A percentile compares a stretch with the other conserved stretches of the same genome.
Evolutionary conservation across 2,113 vertebrate genomes (phyloP).

Genomic region (Isichthys henryi): DNA sequence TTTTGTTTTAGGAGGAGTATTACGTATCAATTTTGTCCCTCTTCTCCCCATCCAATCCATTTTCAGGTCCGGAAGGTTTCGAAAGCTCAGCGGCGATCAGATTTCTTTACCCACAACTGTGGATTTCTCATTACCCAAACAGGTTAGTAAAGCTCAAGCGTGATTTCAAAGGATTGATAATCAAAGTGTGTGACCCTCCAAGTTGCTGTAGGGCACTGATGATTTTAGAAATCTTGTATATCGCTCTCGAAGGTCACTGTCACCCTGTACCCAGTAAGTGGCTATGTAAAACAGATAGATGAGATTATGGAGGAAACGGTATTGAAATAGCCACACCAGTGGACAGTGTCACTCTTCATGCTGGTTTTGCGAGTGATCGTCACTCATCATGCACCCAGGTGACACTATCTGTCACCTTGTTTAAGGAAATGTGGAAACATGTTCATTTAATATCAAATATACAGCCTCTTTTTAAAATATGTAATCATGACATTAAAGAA

Average conservation of each 20-base stretch:
- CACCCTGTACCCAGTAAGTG: background rate
- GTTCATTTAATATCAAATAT: background rate
- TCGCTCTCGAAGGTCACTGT: background rate
- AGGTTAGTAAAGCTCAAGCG: constrained; percentile 56
- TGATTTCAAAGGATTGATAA: background rate
- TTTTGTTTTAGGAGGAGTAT: background rate
- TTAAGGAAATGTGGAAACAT: background rate
- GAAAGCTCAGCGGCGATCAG: constrained; percentile 96
- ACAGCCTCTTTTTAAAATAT: background rate
- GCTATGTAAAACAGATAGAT: background rate
- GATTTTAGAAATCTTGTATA: background rate
- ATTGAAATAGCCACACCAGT: background rate
- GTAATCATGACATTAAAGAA: background rate
- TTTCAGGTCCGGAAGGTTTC: constrained; percentile 81
- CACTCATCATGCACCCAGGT: background rate
- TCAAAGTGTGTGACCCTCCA: background rate
- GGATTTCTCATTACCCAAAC: constrained; percentile 90
- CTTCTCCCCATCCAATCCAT: background rate
- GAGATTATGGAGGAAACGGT: background rate
- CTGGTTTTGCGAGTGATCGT: background rate
- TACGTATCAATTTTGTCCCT: background rate
- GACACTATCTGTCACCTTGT: background rate
- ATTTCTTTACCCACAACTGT: constrained; percentile 93
- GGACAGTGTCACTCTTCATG: background rate
- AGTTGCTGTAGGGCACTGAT: background rate